phyloP scores from a whole-genome alignment of 2,888 invertebrate species.

The Eilema griseolum region DNA sequence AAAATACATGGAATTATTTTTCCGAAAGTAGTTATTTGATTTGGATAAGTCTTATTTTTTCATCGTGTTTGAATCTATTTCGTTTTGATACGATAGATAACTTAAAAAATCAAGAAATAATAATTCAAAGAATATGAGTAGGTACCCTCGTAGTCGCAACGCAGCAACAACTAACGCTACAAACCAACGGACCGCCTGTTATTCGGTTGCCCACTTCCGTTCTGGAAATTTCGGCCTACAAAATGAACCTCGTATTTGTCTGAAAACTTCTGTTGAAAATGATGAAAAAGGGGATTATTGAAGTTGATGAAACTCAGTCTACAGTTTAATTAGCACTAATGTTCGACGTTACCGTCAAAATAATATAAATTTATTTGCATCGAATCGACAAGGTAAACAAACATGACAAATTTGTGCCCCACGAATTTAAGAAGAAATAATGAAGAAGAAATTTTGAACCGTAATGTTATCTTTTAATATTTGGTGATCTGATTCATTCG shows the following conservation, averaged over 20 bases:
- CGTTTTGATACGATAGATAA: no score
- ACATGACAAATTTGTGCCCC: background rate
- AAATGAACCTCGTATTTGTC: no score
- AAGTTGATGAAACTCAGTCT: background rate
- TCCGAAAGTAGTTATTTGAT: no score
- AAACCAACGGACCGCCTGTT: background rate
- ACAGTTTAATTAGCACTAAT: slow-evolving; percentile 17
- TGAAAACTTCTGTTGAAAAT: no score
- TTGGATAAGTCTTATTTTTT: no score
- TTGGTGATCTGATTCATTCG: slow-evolving; percentile 10
- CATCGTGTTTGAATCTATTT: no score
- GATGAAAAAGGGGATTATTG: no score
- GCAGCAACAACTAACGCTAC: background rate
- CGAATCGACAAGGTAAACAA: slow-evolving; percentile 13
- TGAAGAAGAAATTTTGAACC: slow-evolving; percentile 22
- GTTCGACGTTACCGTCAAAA: slow-evolving; percentile 12
- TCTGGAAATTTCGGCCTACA: background rate
- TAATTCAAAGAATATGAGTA: no score
- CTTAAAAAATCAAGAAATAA: no score
- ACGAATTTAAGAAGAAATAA: no score
- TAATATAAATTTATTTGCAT: slow-evolving; percentile 1
- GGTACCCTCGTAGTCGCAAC: no score
- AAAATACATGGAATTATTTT: no score
- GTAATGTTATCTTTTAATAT: slow-evolving; percentile 21
- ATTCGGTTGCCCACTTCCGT: background rate